Conservation (phyloP, 1,140 invertebrate species). For the Reticulitermes speratus region DNA sequence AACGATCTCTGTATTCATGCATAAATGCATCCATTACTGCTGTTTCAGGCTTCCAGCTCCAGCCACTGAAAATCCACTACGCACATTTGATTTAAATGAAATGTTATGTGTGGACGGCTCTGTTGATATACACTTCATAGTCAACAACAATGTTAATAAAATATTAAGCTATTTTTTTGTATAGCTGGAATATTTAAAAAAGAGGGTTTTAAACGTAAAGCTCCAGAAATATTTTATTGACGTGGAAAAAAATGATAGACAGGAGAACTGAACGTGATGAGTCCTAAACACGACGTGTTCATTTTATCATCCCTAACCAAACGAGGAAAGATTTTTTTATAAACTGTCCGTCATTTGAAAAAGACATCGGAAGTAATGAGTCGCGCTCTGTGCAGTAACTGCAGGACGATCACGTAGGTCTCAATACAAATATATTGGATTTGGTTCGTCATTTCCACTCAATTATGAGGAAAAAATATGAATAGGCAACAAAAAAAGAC, state of each 20-base stretch:
- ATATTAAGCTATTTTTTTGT: background rate
- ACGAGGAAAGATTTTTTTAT: background rate
- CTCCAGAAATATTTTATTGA: background rate
- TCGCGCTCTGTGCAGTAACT: background rate
- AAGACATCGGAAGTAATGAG: background rate
- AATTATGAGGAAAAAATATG: background rate
- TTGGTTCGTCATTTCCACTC: background rate
- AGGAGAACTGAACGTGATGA: background rate
- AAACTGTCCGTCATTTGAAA: background rate
- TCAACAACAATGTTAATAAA: constrained; percentile 18
- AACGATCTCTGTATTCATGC: constrained; percentile 14
- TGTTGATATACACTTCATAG: constrained; percentile 9
- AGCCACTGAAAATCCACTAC: background rate
- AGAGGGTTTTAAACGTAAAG: background rate
- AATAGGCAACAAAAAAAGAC: background rate
- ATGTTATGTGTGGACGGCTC: background rate
- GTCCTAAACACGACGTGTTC: background rate
- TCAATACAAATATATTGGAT: constrained; percentile 9
- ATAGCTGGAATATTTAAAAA: background rate
- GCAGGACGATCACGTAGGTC: background rate
- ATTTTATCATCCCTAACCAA: background rate
- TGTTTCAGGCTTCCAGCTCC: background rate
- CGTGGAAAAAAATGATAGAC: constrained; percentile 11
- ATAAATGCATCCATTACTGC: constrained; percentile 15
- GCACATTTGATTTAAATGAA: background rate